Base-by-base conservation (phyloP, 1,140 invertebrate genomes). In the Meloidogyne floridensis region DNA sequence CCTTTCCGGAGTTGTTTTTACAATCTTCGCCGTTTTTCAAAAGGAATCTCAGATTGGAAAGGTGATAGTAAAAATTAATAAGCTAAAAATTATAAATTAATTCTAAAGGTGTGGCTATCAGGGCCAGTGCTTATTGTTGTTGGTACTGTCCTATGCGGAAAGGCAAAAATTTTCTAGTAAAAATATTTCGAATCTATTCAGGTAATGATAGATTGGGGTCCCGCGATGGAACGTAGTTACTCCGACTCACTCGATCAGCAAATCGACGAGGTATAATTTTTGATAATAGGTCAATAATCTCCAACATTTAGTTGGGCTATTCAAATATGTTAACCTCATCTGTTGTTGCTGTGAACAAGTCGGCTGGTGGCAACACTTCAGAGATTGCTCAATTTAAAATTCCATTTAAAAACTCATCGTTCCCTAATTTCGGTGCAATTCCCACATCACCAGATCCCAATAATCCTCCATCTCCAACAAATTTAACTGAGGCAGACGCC, bases 141-240 rank as follows among this genome's bases (percentile, higher is more conserved):
- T 32, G 87, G 87, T 6, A 20, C 82, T 20, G 84, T 86, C 18
- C 20, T 86, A 15, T 85, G 84, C 47, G 84, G 86, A 75, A 78
- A 86, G 77, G 86, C 32, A 47, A n/a, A n/a, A 59, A 69, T 71
- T 20, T 59, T 13, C 13, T 13, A 13, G 15, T 5, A 77, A 73
- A 20, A 18, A 20, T 43, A 42, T 54, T 54, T n/a, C 11, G 32
- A 69, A 56, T 71, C 73, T 47, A 72, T 71, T 42, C 71, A 87
- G 88, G 88, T 87, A 59, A 86, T 89, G 8, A 89, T 89, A 59
- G 88, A 89, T 78, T 89, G 88, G 88, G 89, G 89, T 72, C 88
- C 88, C 43, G 88, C 88, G 10, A 90, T 90, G 88, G 15, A 81
- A 9, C 84, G 87, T 77, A 86, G 85, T 3, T 47, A 86, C 20